Conservation (phyloP, 2,888 invertebrate genomes). For the Caenorhabditis sp. region DNA sequence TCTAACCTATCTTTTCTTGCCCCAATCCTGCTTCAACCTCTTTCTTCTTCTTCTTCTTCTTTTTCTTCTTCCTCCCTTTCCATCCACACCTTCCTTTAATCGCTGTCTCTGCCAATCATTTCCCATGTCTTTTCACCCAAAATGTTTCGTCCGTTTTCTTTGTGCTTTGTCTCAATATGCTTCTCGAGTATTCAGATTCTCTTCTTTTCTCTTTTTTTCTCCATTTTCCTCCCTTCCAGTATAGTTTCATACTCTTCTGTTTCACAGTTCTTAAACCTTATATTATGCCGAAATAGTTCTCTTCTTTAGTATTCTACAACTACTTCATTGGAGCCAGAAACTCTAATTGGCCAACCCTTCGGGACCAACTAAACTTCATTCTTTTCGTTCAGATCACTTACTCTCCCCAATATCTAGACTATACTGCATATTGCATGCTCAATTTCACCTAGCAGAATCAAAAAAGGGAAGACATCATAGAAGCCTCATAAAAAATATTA, state of each 20-base stretch:
- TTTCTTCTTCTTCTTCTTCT: constrained; percentile 1
- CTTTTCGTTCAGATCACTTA: too few species aligned
- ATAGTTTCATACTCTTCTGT: too few species aligned
- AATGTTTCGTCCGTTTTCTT: neutral
- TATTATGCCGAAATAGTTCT: too few species aligned
- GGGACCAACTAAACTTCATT: too few species aligned
- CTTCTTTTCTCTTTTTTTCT: constrained; percentile 1
- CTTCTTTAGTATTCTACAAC: neutral
- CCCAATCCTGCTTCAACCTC: neutral
- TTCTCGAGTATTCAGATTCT: neutral
- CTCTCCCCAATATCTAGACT: neutral
- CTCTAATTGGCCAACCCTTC: too few species aligned
- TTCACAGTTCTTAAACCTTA: neutral
- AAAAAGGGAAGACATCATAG: too few species aligned
- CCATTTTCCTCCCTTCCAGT: neutral
- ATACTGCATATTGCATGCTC: constrained; percentile 23
- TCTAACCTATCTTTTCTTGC: constrained; percentile 15
- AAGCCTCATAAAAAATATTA: constrained; percentile 2
- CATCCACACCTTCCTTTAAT: constrained; percentile 20
- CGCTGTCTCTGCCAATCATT: constrained; percentile 25
- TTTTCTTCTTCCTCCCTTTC: constrained; percentile 11
- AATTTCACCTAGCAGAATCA: too few species aligned
- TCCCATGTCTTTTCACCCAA: neutral
- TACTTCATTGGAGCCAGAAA: too few species aligned
- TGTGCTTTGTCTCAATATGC: neutral